Evolutionary conservation across 2,888 invertebrate genomes (phyloP), one percentile per base, ranked within the genome.

Genomic region (Listrodromus nycthemerus): DNA sequence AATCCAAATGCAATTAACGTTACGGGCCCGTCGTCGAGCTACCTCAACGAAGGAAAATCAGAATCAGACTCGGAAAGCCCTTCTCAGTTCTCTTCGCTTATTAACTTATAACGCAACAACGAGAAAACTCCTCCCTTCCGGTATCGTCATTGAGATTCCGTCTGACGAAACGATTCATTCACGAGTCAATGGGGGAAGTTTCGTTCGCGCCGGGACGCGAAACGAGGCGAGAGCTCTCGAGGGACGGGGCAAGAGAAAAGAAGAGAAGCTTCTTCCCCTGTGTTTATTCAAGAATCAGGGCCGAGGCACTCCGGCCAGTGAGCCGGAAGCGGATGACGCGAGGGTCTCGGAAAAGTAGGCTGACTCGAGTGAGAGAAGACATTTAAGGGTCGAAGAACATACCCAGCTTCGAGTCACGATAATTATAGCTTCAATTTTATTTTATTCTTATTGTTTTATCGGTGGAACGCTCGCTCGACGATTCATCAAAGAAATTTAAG

Each of bases 271-370:
- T 45, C 63, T 27, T 45, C 63, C 61, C 70, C 58, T 73, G 52
- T 74, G 83, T 84, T 80, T 84, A 80, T 70, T 63, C 33, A 70
- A 78, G 80, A 84, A 80, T 74, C 71, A 83, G 83, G 80, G 83
- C 76, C 52, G 80, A 76, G 83, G 80, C 73, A 66, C 83, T 73
- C 30, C 85, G 83, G 79, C 66, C 78, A 69, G 83, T 73, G 82
- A 87, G 82, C 85, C 79, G 85, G 86, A 84, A 83, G 78, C 86
- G 82, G 79, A 66, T 66, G 74, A 63, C 71, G 74, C 55, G 48
- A 50, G 61, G 80, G 80, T 70, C 55, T 50, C 65, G 55, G 58
- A 65, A 65, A 74, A 84, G 83, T 70, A 80, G 80, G 69, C 74
- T 70, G 65, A 61, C 77, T 80, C 55, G 69, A 84, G 77, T 69